Base-by-base conservation (phyloP, 2,797 vertebrate species). In the Helicolenus hilgendorfi region DNA sequence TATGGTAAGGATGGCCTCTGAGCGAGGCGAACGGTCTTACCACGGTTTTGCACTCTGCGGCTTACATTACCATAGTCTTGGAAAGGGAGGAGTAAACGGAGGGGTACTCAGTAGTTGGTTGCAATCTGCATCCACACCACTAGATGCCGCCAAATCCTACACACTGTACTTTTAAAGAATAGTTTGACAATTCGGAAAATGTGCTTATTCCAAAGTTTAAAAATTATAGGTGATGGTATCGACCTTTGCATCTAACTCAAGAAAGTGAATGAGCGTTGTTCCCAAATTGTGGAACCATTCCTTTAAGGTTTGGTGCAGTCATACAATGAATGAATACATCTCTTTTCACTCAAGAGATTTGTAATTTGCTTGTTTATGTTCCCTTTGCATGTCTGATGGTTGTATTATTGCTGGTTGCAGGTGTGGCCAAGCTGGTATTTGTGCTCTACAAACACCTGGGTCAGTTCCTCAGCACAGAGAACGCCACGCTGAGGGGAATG, bases 381-480 rank as follows among this genome's bases (percentile, higher is more conserved):
- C 55, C 63, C 10, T 58, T n/a, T 56, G 33, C 33, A 2, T 26
- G 41, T 76, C 71, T 85, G 29, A 77, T 41, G 36, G 26, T 53
- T 73, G n/a, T 73, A 26, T 84, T 82, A 22, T 63, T 79, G 72
- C 35, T 4, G 13, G 7, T 68, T 89, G 24, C 92, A 99, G 99
- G 99, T 53, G 97, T 99, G 84, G 98, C 99, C 74, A 99, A 99
- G 95, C 97, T 99, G 96, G 99, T 99, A n/a, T 99, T 99, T 95
- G 99, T 99, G 71, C 98, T 99, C 79, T 99, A 99, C 94, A 99
- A 99, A 95, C 98, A 98, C 85, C 95, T 99, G 94, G 99, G 99
- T 56, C 98, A 98, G 89, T 99, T 99, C 88, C 98, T 99, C 38
- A 99, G 98, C 91, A 99, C 98, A 0, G 99, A 99, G 94, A 99